Evolutionary conservation across 2,888 invertebrate species (phyloP).

Genomic region (Hydroisotoma schaefferi): DNA sequence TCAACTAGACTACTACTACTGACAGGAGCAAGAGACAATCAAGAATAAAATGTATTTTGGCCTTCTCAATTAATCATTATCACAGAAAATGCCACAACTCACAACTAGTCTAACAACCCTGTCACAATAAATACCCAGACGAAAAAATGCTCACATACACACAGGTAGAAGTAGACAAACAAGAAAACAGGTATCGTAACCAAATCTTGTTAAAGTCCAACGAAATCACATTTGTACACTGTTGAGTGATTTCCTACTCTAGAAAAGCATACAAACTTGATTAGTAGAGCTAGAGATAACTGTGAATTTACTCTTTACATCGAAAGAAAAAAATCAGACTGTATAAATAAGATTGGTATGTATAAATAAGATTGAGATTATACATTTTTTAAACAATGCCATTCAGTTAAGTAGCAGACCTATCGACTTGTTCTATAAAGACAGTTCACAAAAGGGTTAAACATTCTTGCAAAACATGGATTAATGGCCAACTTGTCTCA

Average conservation of each 20-base stretch:
- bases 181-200: not conserved
- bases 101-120: not conserved
- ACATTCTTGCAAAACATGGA: not conserved
- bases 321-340: too few species aligned
- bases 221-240: not conserved
- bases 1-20: too few species aligned
- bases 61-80: conserved; percentile 4
- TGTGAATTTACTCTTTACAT: too few species aligned
- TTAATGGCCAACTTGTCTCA: not conserved
- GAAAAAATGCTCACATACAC: not conserved
- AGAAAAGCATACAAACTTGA: too few species aligned
- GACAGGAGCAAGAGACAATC: not conserved
- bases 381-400: too few species aligned
- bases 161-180: not conserved
- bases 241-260: too few species aligned
- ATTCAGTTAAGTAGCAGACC: too few species aligned
- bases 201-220: not conserved
- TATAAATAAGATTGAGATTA: too few species aligned
- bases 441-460: too few species aligned
- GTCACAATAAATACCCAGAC: not conserved
- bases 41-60: not conserved
- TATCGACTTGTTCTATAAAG: too few species aligned
- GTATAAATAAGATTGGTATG: too few species aligned
- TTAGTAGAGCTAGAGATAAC: too few species aligned
- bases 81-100: not conserved